These are phyloP conservation scores for Takifugu flavidus DNA, from an alignment of 2,113 vertebrate genomes.

Conservation along the genomic window DNA sequence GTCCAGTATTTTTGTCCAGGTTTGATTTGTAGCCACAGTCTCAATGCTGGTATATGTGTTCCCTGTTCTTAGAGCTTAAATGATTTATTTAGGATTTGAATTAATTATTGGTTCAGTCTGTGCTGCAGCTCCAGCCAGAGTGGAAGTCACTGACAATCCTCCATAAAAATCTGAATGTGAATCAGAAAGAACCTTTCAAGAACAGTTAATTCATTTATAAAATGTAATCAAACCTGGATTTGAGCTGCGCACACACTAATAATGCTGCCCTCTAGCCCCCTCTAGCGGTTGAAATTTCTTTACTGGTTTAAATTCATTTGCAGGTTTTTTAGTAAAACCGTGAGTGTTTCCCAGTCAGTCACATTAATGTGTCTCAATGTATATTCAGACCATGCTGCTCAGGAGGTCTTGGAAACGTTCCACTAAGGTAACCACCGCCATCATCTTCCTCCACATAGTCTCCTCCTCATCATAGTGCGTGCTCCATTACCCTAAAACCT, in stretches of 20 bases:
- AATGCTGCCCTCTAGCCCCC: conserved; percentile 1
- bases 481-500: not conserved
- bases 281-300: conserved; percentile 15
- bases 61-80: conserved; percentile 12
- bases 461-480: not conserved
- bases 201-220: conserved; percentile 15
- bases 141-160: not conserved
- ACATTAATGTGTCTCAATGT: conserved; percentile 76
- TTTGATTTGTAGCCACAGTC: not conserved
- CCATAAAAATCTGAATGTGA: not conserved
- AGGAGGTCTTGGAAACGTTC: conserved; percentile 94
- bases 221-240: conserved; percentile 2
- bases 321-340: not conserved
- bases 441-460: not conserved
- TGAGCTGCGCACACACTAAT: not conserved
- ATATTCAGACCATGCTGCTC: conserved; percentile 90
- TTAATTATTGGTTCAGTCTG: conserved; percentile 21
- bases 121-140: conserved; percentile 6
- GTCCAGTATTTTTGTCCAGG: too few relatives aligned
- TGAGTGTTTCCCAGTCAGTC: not conserved
- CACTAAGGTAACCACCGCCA: conserved; percentile 84
- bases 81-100: conserved; percentile 50
- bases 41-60: not conserved
- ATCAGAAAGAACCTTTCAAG: not conserved
- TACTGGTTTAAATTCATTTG: not conserved